Evolutionary conservation across 1,140 invertebrate species (phyloP).

Genomic region (Lordiphosa mommai): DNA sequence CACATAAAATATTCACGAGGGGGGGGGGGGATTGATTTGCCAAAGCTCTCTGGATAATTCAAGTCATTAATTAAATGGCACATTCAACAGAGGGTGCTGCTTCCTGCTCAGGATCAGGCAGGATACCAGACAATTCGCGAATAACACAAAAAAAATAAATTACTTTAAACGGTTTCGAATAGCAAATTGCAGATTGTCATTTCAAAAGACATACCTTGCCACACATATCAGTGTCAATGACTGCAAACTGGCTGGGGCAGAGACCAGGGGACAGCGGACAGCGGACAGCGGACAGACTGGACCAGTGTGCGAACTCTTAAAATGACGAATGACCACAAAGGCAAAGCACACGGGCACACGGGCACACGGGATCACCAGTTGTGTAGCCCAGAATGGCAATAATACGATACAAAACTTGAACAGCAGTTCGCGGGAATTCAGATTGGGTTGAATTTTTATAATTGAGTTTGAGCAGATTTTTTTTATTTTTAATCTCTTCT

Average conservation of each 20-base stretch:
- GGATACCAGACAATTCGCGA: constrained; percentile 14
- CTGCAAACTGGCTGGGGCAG: constrained; percentile 1
- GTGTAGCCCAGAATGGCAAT: constrained; percentile 60
- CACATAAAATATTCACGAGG: too few relatives aligned
- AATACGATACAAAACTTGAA: constrained; percentile 31
- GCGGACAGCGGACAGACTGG: constrained; percentile 3
- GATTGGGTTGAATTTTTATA: constrained; percentile 70
- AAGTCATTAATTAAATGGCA: constrained; percentile 61
- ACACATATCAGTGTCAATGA: constrained; percentile 71
- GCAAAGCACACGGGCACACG: constrained; percentile 39
- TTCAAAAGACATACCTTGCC: constrained; percentile 69
- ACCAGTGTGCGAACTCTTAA: constrained; percentile 43
- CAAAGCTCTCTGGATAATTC: constrained; percentile 15
- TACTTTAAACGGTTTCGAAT: constrained; percentile 74
- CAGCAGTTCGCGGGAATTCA: constrained; percentile 58
- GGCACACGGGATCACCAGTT: constrained; percentile 56
- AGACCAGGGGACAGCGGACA: constrained; percentile 1
- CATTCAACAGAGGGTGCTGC: too few relatives aligned
- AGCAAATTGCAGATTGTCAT: constrained; percentile 73
- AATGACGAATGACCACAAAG: constrained; percentile 72
- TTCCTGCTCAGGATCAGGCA: constrained; percentile 1
- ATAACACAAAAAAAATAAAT: constrained; percentile 52
- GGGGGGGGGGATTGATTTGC: constrained; percentile 37
- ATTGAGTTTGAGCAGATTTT: constrained; percentile 69
- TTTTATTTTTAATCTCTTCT: constrained; percentile 22